Base-by-base conservation (phyloP, 2,888 invertebrate genomes). In the Tholera decimalis region DNA sequence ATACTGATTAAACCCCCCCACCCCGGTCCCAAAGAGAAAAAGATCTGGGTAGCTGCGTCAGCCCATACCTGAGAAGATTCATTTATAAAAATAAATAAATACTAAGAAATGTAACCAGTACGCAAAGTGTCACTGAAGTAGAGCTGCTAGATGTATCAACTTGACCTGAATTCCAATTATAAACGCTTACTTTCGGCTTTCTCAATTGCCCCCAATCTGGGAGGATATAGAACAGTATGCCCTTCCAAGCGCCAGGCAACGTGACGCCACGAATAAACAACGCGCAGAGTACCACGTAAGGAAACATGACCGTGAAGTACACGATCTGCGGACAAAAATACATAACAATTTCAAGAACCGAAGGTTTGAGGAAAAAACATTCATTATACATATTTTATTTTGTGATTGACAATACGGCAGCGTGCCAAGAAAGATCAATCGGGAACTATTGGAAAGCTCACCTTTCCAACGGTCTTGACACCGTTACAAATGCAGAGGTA, bases 31-130 rank as follows among this genome's bases (percentile, higher is more conserved):
- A 99, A 96, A 0, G 98, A 98, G 88, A 97, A 99, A 92, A 99
- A 98, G 77, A 99, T 97, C 92, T 99, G 98, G n/a, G 98, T 97
- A 0, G 98, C 98, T 0, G 99, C 99, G 89, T 98, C 98, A 0
- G 98, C 97, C 99, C 99, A 99, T 5, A 98, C 97, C 98, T 98
- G 84, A 78, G 9, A 60, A 51, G 9, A 9, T 24, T 15, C 13
- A 8, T 47, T 39, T 41, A 20, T 22, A 13, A 18, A 49, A 30
- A 43, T 22, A 60, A 33, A 26, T 58, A 47, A 46, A 51, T 15
- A 35, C 46, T 24, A 51, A 56, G 3, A 68, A 57, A n/a, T n/a
- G n/a, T n/a, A n/a, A n/a, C n/a, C n/a, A n/a, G n/a, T n/a, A n/a
- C n/a, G n/a, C 61, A 49, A 43, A 8, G 53, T 11, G n/a, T n/a